phyloP scores from a whole-genome alignment of 2,113 vertebrate genomes.

The Raja brachyura region DNA sequence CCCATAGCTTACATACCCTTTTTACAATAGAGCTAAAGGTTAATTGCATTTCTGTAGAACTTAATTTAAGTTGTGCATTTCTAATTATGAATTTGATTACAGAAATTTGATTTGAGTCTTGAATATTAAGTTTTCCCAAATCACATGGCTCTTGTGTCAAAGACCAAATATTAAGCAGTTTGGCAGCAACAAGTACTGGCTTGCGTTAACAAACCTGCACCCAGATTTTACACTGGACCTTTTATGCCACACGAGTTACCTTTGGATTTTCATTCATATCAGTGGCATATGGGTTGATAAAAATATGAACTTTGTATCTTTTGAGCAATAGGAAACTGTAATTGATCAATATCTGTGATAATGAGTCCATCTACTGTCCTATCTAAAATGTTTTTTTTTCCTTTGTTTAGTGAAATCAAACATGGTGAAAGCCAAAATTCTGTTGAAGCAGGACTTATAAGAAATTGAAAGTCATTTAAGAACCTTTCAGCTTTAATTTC shows the following conservation, averaged over 20 bases:
- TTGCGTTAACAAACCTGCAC: background rate
- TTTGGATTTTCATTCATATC: too few relatives aligned
- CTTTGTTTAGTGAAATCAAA: slow-evolving; percentile 54
- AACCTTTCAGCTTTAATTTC: slow-evolving; percentile 1
- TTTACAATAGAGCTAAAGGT: background rate
- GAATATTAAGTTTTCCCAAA: background rate
- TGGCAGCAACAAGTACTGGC: background rate
- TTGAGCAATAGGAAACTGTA: background rate
- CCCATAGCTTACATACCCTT: too few relatives aligned
- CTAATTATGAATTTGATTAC: background rate
- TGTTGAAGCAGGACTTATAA: slow-evolving; percentile 64
- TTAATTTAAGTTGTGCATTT: background rate
- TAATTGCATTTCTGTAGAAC: too few relatives aligned
- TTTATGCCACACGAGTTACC: background rate
- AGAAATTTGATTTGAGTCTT: background rate
- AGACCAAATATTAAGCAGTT: background rate
- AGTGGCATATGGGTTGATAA: background rate
- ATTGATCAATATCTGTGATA: background rate
- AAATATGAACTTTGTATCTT: background rate
- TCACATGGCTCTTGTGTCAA: background rate
- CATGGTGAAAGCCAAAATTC: slow-evolving; percentile 61
- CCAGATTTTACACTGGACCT: background rate
- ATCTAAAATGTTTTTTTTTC: background rate
- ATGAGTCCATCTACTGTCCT: background rate
- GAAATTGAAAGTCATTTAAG: background rate